Base-by-base conservation (phyloP, 2,797 vertebrate genomes). In the Taeniopygia guttata region DNA sequence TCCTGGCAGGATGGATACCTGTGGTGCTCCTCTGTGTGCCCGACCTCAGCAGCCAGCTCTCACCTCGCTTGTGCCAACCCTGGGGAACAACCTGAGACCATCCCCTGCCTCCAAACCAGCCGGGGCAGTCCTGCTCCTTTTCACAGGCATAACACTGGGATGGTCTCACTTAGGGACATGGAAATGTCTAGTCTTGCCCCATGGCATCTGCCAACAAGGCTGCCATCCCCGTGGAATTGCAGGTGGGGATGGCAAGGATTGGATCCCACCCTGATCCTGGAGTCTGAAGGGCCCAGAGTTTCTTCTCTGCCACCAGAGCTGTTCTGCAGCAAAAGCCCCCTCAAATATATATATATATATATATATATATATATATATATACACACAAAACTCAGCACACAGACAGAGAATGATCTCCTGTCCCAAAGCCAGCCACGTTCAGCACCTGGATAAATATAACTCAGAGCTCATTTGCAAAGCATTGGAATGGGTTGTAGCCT, bases 401-500 rank as follows among this genome's bases (percentile, higher is more conserved):
- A 89, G 85, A 27, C 69, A 43, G 89, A 58, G 27, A 48, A 82
- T 64, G 3, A 74, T 45, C 64, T 70, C 42, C 79, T 84, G 84
- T 75, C 64, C 93, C 3, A 1, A 63, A 69, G 91, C 83, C 96
- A 95, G 90, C 69, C 56, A 22, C 15, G 32, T 23, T 43, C 2
- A 10, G 54, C 60, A 80, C 90, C 77, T 75, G 85, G 66, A 84
- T 93, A 95, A 96, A 95, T 95, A 94, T 94, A 95, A 84, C 85
- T 74, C 3, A 1, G 51, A 78, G 67, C 77, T 93, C 83, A 90
- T 38, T 2, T 6, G 73, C 67, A 66, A 93, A 86, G 87, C 67
- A 56, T 38, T 0, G 0, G 89, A 76, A 81, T 36, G 34, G 76
- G 69, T 4, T 58, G 40, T 58, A 88, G 74, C 56, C 82, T 66